phyloP scores from a whole-genome alignment of 2,888 invertebrate genomes.

The Agriopis aurantiaria region DNA sequence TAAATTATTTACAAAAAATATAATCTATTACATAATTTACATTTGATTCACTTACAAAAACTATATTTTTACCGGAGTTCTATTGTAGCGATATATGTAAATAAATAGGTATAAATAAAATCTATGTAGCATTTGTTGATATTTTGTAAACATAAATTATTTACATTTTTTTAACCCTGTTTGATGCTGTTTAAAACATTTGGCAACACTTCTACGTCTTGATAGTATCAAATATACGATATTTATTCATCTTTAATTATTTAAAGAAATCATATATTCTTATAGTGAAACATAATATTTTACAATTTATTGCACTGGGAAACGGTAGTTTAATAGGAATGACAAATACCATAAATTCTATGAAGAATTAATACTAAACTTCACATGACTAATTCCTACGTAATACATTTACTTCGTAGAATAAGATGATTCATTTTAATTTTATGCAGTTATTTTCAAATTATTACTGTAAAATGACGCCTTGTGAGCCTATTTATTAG shows the following conservation, averaged over 20 bases:
- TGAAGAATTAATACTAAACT: constrained; percentile 9
- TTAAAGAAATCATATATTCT: constrained; percentile 34
- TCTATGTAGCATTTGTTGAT: constrained; percentile 1
- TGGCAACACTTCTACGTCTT: constrained; percentile 57
- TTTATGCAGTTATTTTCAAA: not conserved
- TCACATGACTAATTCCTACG: constrained; percentile 4
- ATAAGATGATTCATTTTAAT: not conserved
- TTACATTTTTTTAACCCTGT: constrained; percentile 60
- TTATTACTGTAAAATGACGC: not conserved
- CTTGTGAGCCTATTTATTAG: not conserved
- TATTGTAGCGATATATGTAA: constrained; percentile 36
- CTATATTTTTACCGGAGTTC: constrained; percentile 45
- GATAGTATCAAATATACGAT: constrained; percentile 7
- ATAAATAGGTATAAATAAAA: constrained; percentile 16
- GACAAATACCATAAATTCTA: not conserved
- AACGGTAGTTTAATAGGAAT: not conserved
- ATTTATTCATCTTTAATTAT: constrained; percentile 8
- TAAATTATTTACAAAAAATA: constrained; percentile 66
- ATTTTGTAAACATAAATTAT: constrained; percentile 22
- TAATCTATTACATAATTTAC: constrained; percentile 34
- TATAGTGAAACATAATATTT: constrained; percentile 8
- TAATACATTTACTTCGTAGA: not conserved
- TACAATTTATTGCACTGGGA: constrained; percentile 34
- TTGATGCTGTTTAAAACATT: constrained; percentile 53
- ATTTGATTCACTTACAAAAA: constrained; percentile 45